Evolutionary conservation across 37 sponge, comb jelly and placozoan genomes (phyloP).

Genomic region (Cliona cf. orientalis): DNA sequence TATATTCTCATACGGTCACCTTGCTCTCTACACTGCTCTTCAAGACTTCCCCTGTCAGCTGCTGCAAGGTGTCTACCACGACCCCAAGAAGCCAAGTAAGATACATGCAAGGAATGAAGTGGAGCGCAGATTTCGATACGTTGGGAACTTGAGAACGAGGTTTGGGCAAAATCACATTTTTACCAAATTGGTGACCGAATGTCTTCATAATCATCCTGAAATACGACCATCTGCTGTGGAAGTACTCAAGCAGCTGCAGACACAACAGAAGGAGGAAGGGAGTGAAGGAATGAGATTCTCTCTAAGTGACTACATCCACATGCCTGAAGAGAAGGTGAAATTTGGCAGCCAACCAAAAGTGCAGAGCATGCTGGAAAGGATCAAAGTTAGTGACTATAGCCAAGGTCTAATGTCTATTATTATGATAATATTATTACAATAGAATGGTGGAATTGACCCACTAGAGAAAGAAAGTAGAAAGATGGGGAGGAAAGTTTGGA

Average conservation of each 20-base stretch:
- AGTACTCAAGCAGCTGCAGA: neutral
- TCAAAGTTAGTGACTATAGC: too few relatives aligned
- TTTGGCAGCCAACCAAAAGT: too few relatives aligned
- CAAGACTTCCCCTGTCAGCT: neutral
- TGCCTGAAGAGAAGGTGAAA: neutral
- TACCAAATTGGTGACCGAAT: neutral
- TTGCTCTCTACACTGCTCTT: neutral
- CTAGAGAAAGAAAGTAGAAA: neutral
- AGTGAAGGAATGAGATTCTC: neutral
- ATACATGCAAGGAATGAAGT: neutral
- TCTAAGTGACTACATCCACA: neutral
- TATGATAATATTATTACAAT: too few relatives aligned
- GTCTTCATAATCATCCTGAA: neutral
- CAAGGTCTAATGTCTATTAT: too few relatives aligned
- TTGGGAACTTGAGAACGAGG: neutral
- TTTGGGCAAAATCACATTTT: neutral
- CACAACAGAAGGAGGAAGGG: neutral
- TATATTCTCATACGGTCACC: neutral
- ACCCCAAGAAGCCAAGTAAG: neutral
- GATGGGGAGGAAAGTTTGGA: neutral
- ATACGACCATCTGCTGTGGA: neutral
- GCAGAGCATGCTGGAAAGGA: too few relatives aligned
- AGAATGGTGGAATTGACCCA: neutral
- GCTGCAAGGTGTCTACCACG: neutral
- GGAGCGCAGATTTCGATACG: neutral